phyloP scores from a whole-genome alignment of 2,113 vertebrate genomes.

The Cyanocitta stelleri region DNA sequence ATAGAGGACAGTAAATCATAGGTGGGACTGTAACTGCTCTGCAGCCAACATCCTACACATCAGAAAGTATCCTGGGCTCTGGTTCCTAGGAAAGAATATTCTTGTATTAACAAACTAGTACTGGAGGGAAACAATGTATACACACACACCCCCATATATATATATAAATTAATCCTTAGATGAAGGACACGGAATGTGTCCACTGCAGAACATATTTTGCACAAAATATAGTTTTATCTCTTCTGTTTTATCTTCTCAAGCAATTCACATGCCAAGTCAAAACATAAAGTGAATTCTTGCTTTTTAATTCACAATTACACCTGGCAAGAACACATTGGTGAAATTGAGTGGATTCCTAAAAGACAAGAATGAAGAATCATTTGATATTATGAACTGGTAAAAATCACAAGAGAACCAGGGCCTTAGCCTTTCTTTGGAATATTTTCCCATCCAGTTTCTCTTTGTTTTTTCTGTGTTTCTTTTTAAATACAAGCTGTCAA shows the following conservation, averaged over 20 bases:
- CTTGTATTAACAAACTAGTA: not conserved
- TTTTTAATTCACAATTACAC: not conserved
- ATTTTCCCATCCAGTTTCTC: not conserved
- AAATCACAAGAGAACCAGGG: not conserved
- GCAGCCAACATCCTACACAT: not conserved
- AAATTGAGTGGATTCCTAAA: not conserved
- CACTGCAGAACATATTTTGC: not conserved
- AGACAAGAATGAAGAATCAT: not conserved
- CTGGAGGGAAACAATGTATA: not conserved
- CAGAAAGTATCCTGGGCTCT: not conserved
- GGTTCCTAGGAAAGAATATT: not conserved
- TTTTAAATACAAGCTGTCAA: not conserved
- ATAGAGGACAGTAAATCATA: not conserved
- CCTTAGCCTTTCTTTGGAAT: not conserved
- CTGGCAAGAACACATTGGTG: not conserved
- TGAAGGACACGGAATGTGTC: not conserved
- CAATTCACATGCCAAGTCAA: slow-evolving; percentile 31
- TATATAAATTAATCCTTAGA: not conserved
- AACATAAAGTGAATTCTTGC: not conserved
- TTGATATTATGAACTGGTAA: not conserved
- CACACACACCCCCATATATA: not conserved
- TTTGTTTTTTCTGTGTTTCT: not conserved
- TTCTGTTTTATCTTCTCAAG: not conserved
- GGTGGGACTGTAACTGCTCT: not conserved
- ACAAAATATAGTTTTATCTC: not conserved